Evolutionary conservation across 1,140 invertebrate species (phyloP).

Genomic region (Glomeris maerens): DNA sequence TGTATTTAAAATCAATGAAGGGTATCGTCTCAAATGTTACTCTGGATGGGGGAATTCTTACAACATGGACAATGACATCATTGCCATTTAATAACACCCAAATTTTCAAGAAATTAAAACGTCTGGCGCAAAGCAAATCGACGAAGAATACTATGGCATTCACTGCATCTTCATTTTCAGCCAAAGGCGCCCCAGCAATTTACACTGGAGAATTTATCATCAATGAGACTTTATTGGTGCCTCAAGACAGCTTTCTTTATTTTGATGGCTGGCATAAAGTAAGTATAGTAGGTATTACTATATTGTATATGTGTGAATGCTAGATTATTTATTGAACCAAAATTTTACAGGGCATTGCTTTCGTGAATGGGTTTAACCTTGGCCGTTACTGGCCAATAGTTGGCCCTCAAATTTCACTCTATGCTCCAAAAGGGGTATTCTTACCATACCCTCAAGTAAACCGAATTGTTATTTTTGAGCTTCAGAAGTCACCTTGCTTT

Average conservation of each 20-base stretch:
- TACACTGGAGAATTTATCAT: constrained; percentile 34
- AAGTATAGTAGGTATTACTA: constrained; percentile 8
- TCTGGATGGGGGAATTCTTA: constrained; percentile 26
- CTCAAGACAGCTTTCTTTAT: constrained; percentile 48
- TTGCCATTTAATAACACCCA: constrained; percentile 21
- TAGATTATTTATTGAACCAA: not conserved
- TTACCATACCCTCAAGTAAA: constrained; percentile 22
- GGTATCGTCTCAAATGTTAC: constrained; percentile 36
- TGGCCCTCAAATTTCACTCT: constrained; percentile 61
- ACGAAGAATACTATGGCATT: not conserved
- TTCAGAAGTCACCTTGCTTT: constrained; percentile 25
- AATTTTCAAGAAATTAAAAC: not conserved
- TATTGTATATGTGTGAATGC: not conserved
- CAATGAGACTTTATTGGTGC: constrained; percentile 14
- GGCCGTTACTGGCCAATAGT: constrained; percentile 61
- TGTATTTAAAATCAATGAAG: constrained; percentile 14
- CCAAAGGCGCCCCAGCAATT: constrained; percentile 15
- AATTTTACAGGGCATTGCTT: constrained; percentile 42
- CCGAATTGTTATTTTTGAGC: constrained; percentile 27
- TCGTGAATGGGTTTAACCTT: constrained; percentile 54
- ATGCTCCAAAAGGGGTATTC: constrained; percentile 44
- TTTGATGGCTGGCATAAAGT: constrained; percentile 50
- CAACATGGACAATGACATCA: constrained; percentile 27
- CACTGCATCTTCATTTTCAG: too few species aligned
- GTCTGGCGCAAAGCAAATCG: not conserved